Base-by-base conservation (phyloP, 2,888 invertebrate genomes). In the Chironomus tentans region DNA sequence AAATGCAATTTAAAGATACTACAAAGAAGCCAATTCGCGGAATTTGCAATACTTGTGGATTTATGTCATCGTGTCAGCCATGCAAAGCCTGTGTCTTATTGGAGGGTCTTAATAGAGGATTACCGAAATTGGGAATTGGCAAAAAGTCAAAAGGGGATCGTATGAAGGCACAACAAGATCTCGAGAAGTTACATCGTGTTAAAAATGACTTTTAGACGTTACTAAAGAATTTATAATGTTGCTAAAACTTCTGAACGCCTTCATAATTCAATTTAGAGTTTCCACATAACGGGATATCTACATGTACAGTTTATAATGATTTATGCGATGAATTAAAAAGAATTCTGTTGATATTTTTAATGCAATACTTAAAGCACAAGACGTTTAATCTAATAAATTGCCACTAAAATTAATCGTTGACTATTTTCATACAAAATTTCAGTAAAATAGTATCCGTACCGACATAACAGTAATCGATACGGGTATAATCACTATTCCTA, bases 51-150 rank as follows among this genome's bases (percentile, higher is more conserved):
- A 87, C 93, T 68, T 99, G 99, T 84, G 92, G 94, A 38, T 98
- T 92, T 83, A 91, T 93, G 0, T 93, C 94, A 0, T 98, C 98
- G 78, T 97, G 98, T 82, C 89, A 91, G 79, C 88, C 98, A 3
- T 99, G 99, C 83, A 98, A 99, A 83, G 98, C 99, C 0, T 99
- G 99, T 83, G 90, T 96, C 0, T 86, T 99, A 77, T 85, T 99
- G 4, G 97, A 98, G 85, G 98, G 98, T 0, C 86, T 99, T 2
- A 98, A 99, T 83, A 89, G 92, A 84, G 98, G 98, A 2, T 84
- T 95, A 69, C 97, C 98, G 0, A 91, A 90, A 82, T 86, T 96
- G 69, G 96, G 94, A n/a, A 92, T 96, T 47, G 94, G 94, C 2
- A 95, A 95, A 83, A 91, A 91, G 76, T 93, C 91, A n/a, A 92